Evolutionary conservation across 2,113 vertebrate species (phyloP), one percentile per base, ranked within the genome.

Genomic region (Anguilla rostrata): DNA sequence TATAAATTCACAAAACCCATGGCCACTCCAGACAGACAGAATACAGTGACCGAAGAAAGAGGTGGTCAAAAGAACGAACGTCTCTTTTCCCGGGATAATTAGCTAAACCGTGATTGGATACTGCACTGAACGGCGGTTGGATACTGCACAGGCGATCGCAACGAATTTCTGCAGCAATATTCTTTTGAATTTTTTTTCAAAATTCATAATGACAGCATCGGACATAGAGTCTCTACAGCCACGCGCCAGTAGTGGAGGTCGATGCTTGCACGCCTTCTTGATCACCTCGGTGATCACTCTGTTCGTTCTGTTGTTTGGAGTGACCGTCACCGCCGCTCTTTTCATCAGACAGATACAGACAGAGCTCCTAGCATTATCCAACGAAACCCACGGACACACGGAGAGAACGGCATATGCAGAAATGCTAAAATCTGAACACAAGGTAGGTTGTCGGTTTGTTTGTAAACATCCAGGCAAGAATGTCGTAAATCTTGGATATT

Each of bases 191-290:
- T 20, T 29, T 75, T 26, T 75, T 75, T n/a, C n/a, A 12, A 66
- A 66, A 75, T 75, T 75, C n/a, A 84, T 3, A 41, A 84, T 84
- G 83, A 66, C 83, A 60, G n/a, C 83, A 39, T 22, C 60, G 7
- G 83, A 84, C 57, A 34, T 57, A 12, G 83, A 84, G 16, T 60
- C 29, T 63, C 83, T 84, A 8, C n/a, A 63, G 83, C 12, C 39
- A 12, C 83, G 34, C 29, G 6, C 83, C 12, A n/a, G 60, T 2
- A 66, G 18, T 9, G 20, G 56, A 20, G 34, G 83, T 15, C 83
- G 83, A n/a, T 18, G 34, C 29, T n/a, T 60, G 83, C 53, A 63
- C 12, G 53, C 20, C 9, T 84, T 34, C 29, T 49, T 84, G 22
- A n/a, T 84, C 5, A 49, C 15, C n/a, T 84, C 83, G 12, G 57